Conservation (phyloP, 2,888 invertebrate genomes). For the Steinernema hermaphroditum region DNA sequence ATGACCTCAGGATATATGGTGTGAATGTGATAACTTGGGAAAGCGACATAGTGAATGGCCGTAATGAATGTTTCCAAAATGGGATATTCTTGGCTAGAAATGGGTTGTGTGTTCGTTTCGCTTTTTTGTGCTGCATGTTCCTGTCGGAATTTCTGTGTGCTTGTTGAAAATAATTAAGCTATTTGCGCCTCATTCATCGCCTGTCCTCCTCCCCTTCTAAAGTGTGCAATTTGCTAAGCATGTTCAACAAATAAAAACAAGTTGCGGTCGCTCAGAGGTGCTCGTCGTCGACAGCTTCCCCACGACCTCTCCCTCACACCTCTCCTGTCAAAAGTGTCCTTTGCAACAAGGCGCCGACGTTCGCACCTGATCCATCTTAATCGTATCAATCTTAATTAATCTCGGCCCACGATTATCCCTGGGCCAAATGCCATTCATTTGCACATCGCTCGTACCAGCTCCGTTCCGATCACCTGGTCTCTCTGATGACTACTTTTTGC, state of each 20-base stretch:
- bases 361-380: constrained; percentile 24
- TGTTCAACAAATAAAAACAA: constrained; percentile 19
- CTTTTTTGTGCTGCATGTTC: not conserved
- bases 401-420: not conserved
- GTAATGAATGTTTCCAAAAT: too few relatives aligned
- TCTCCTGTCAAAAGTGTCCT: constrained; percentile 2
- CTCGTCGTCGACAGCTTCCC: not conserved
- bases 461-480: not conserved
- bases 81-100: too few relatives aligned
- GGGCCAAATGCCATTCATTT: not conserved
- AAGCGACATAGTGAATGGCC: too few relatives aligned
- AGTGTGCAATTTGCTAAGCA: not conserved
- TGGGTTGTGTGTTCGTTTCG: too few relatives aligned
- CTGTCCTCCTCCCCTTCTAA: not conserved
- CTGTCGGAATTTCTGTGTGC: too few relatives aligned
- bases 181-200: not conserved
- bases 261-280: not conserved
- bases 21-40: too few relatives aligned
- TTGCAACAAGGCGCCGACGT: not conserved
- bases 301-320: not conserved
- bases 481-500: not conserved
- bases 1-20: too few relatives aligned
- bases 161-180: not conserved
- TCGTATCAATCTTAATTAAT: constrained; percentile 9
- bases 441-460: not conserved